These are phyloP conservation scores for Dromius quadrimaculatus DNA, from an alignment of 2,888 invertebrate genomes.

Conservation along the genomic window DNA sequence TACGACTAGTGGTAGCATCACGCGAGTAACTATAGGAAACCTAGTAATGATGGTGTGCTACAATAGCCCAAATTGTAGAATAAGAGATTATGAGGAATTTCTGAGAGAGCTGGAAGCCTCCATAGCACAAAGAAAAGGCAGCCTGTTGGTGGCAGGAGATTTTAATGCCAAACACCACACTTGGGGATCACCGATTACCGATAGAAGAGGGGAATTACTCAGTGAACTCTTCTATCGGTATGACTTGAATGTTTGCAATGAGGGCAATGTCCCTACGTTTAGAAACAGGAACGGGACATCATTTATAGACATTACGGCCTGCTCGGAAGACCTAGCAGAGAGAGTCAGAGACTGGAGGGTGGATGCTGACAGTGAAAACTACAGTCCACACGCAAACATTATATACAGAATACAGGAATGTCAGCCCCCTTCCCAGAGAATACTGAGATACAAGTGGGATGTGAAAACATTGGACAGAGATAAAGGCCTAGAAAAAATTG, in stretches of 20 bases:
- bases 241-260: not conserved
- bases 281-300: not conserved
- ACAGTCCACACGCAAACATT: conserved; percentile 11
- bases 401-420: not conserved
- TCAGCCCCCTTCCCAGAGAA: not conserved
- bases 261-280: not conserved
- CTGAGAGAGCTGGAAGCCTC: not conserved
- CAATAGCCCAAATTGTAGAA: not conserved
- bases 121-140: not conserved
- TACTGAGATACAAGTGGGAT: no score
- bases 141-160: not conserved
- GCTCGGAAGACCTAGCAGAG: not conserved
- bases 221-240: not conserved
- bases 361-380: not conserved
- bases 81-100: not conserved
- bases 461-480: no score
- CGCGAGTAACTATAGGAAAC: not conserved
- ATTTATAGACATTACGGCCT: conserved; percentile 8
- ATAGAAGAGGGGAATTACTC: not conserved
- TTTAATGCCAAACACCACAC: conserved; percentile 2
- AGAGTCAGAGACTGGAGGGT: not conserved
- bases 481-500: no score
- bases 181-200: conserved; percentile 25
- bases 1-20: not conserved
- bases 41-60: not conserved